Conservation (phyloP, 2,113 vertebrate genomes). For the Zosterops borbonicus region DNA sequence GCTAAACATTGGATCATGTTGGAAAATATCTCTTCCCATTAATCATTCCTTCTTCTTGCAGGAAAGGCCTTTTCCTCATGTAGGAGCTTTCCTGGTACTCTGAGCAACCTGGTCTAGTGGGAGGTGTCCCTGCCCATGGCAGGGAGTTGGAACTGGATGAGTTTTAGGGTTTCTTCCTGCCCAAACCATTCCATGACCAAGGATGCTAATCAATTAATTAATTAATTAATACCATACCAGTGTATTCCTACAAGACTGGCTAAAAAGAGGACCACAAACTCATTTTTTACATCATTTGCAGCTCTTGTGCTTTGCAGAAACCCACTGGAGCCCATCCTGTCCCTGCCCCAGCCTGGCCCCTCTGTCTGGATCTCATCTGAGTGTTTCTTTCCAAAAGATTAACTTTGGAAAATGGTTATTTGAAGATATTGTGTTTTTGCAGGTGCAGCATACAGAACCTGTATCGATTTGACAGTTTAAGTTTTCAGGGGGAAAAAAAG, state of each 20-base stretch:
- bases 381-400: background rate
- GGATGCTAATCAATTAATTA: no score
- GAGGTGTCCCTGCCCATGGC: background rate
- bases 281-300: background rate
- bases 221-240: fast-evolving
- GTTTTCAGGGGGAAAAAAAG: background rate
- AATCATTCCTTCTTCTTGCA: background rate
- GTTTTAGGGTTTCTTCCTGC: background rate
- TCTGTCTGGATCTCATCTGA: background rate
- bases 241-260: background rate
- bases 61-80: background rate
- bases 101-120: background rate
- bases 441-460: background rate
- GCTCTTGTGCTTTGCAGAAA: background rate
- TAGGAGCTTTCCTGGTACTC: background rate
- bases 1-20: background rate
- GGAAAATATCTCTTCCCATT: background rate
- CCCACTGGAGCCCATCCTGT: fast-evolving
- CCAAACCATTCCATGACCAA: background rate
- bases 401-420: background rate
- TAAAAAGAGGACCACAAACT: background rate
- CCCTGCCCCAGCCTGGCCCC: background rate
- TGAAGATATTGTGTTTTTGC: background rate
- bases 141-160: background rate
- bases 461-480: background rate